phyloP scores from a whole-genome alignment of 2,113 vertebrate species.

The Pygoscelis antarcticus region DNA sequence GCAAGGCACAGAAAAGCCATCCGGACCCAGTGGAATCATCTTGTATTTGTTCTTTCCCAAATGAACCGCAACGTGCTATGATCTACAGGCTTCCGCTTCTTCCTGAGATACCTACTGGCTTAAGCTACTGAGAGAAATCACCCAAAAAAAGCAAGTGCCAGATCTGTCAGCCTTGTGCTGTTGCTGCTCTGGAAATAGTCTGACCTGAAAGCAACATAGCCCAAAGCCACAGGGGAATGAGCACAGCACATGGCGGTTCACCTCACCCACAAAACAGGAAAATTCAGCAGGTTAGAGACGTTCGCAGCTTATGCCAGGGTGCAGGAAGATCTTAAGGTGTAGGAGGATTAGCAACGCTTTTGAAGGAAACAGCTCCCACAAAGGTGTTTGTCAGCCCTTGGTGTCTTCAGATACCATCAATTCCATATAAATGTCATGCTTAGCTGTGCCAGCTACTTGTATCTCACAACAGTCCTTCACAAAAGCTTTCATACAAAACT shows the following conservation, averaged over 20 bases:
- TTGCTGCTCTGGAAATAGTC: conserved; percentile 8
- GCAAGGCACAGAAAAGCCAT: not conserved
- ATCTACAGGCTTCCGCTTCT: not conserved
- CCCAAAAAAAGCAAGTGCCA: not conserved
- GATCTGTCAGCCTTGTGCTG: not conserved
- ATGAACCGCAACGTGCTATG: fast-evolving
- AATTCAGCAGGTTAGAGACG: not conserved
- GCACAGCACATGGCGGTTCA: not conserved
- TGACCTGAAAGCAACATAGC: not conserved
- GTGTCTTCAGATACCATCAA: not conserved
- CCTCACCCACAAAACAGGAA: not conserved
- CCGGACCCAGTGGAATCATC: not conserved
- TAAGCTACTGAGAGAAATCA: not conserved
- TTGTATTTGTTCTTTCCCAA: not conserved
- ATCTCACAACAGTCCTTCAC: not conserved
- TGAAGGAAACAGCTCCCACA: not conserved
- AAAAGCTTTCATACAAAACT: not conserved
- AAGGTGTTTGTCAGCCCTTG: not conserved
- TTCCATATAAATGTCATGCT: not conserved
- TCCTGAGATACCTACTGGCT: not conserved
- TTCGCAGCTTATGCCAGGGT: not conserved
- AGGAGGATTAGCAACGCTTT: not conserved
- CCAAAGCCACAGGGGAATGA: not conserved
- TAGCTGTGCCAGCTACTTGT: not conserved
- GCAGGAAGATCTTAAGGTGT: not conserved